These are phyloP conservation scores for Dicycla oo DNA, from an alignment of 2,888 invertebrate genomes.

Conservation along the genomic window DNA sequence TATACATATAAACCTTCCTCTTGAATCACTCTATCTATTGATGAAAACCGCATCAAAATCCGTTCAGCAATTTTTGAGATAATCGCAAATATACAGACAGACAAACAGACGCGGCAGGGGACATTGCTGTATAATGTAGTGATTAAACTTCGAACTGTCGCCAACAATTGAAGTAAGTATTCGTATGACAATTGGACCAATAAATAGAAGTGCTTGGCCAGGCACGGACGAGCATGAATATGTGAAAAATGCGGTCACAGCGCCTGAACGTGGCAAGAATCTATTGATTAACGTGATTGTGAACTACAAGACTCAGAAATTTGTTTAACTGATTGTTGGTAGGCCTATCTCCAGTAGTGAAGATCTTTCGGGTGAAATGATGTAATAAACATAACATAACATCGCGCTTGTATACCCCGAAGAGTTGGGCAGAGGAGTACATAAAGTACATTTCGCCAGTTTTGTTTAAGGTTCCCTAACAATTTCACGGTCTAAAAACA, in stretches of 20 bases:
- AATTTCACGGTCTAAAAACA: too few relatives aligned
- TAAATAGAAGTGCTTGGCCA: not conserved
- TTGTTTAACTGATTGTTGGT: not conserved
- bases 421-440: not conserved
- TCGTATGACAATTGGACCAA: conserved; percentile 1
- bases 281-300: not conserved
- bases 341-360: not conserved
- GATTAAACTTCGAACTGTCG: not conserved
- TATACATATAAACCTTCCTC: too few relatives aligned
- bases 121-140: too few relatives aligned
- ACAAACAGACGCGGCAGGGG: too few relatives aligned
- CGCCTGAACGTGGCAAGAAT: not conserved
- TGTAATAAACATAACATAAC: not conserved
- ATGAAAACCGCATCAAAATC: too few relatives aligned
- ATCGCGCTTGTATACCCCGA: not conserved
- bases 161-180: not conserved
- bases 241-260: conserved; percentile 13
- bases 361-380: too few relatives aligned
- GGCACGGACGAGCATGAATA: not conserved
- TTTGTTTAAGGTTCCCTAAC: not conserved
- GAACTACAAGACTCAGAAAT: not conserved
- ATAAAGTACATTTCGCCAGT: not conserved
- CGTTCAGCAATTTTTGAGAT: too few relatives aligned
- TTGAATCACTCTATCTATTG: too few relatives aligned
- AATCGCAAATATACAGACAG: too few relatives aligned